Evolutionary conservation across 2,113 vertebrate genomes (phyloP).

Genomic region (Varanus komodoensis): DNA sequence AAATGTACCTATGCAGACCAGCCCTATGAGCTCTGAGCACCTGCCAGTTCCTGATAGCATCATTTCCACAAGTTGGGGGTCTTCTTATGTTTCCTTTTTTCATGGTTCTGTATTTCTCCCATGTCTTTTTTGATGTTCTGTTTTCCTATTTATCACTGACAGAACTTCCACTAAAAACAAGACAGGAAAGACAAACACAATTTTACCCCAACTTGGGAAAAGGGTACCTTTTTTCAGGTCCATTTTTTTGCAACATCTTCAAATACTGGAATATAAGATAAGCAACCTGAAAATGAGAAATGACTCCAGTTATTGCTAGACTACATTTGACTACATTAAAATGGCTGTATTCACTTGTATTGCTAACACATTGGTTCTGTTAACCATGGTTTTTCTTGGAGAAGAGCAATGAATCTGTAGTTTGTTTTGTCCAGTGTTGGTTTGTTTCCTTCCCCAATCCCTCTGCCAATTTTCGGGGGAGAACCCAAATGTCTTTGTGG

Average conservation of each 20-base stretch:
- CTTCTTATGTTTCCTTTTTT: not conserved
- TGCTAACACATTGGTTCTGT: not conserved
- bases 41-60: not conserved
- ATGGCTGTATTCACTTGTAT: not conserved
- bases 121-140: not conserved
- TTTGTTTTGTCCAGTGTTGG: not conserved
- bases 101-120: not conserved
- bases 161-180: not conserved
- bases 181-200: not conserved
- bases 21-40: too few relatives aligned
- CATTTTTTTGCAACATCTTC: conserved; percentile 88
- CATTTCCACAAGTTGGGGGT: not conserved
- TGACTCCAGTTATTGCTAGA: not conserved
- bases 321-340: not conserved
- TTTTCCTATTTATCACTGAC: not conserved
- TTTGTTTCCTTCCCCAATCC: not conserved
- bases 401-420: not conserved
- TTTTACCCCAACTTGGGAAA: not conserved
- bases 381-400: not conserved
- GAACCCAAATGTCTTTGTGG: not conserved
- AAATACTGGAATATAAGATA: conserved; percentile 90
- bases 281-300: conserved; percentile 80
- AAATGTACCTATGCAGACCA: not conserved
- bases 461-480: not conserved
- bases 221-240: conserved; percentile 85